Conservation (phyloP, 2,113 vertebrate species). For the Carassius carassius region DNA sequence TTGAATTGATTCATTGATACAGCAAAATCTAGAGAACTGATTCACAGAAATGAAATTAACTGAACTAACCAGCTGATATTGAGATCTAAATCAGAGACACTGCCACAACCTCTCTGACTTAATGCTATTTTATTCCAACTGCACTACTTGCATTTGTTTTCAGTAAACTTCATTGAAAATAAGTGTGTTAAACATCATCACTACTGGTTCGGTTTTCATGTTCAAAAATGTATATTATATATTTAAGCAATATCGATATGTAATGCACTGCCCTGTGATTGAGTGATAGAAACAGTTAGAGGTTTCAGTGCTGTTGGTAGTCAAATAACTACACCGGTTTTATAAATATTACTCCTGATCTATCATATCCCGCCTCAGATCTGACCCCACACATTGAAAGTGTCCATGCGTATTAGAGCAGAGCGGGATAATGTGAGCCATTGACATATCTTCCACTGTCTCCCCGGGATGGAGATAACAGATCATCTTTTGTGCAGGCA, state of each 20-base stretch:
- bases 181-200: too few species aligned
- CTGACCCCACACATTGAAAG: slow-evolving; percentile 23
- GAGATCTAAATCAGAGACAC: too few species aligned
- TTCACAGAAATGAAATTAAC: too few species aligned
- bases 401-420: background rate
- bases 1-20: too few species aligned
- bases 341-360: background rate
- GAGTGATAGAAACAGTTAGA: background rate
- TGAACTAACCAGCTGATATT: too few species aligned
- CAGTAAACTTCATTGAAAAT: too few species aligned
- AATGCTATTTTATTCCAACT: too few species aligned
- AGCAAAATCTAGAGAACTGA: too few species aligned
- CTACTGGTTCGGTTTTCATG: too few species aligned
- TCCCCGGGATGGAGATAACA: slow-evolving; percentile 31
- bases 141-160: too few species aligned
- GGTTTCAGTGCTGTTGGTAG: background rate
- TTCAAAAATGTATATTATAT: background rate
- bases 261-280: background rate
- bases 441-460: slow-evolving; percentile 17
- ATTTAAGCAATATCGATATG: background rate
- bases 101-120: too few species aligned
- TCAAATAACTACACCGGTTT: background rate
- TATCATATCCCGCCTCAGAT: background rate
- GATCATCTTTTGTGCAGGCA: slow-evolving; percentile 25
- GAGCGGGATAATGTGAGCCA: slow-evolving; percentile 2